phyloP scores from a whole-genome alignment of 2,113 vertebrate species.

The Ovis canadensis region DNA sequence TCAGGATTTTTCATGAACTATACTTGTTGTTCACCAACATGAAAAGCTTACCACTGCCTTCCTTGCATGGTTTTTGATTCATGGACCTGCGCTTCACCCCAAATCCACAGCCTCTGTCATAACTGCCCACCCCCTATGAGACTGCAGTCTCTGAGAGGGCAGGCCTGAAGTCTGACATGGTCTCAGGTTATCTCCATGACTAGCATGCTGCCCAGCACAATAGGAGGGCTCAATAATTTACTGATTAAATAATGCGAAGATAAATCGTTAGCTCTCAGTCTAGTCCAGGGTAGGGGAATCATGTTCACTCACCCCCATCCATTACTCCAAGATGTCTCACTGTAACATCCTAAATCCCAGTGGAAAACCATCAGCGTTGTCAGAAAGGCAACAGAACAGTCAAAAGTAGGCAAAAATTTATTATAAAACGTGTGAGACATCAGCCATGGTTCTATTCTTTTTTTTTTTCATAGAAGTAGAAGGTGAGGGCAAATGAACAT shows the following conservation, averaged over 20 bases:
- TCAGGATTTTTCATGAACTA: neutral
- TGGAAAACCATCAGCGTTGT: neutral
- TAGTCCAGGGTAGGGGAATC: neutral
- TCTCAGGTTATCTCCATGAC: neutral
- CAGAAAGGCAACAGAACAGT: neutral
- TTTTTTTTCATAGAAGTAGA: neutral
- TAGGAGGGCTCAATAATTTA: neutral
- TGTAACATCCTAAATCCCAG: neutral
- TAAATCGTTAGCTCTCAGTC: neutral
- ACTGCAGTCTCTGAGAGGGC: neutral
- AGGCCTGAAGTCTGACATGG: neutral
- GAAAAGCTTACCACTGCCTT: neutral
- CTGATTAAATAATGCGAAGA: neutral
- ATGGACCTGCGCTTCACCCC: fast-evolving
- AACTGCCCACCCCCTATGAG: neutral
- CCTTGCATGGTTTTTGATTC: fast-evolving
- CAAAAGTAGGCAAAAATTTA: neutral
- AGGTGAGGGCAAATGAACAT: neutral
- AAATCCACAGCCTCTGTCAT: fast-evolving
- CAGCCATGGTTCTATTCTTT: neutral
- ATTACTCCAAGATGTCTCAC: neutral
- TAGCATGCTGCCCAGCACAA: neutral
- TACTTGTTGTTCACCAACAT: neutral
- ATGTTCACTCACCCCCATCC: neutral
- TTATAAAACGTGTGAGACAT: neutral